phyloP scores from a whole-genome alignment of 2,888 invertebrate genomes.

The Lumbricus terrestris region DNA sequence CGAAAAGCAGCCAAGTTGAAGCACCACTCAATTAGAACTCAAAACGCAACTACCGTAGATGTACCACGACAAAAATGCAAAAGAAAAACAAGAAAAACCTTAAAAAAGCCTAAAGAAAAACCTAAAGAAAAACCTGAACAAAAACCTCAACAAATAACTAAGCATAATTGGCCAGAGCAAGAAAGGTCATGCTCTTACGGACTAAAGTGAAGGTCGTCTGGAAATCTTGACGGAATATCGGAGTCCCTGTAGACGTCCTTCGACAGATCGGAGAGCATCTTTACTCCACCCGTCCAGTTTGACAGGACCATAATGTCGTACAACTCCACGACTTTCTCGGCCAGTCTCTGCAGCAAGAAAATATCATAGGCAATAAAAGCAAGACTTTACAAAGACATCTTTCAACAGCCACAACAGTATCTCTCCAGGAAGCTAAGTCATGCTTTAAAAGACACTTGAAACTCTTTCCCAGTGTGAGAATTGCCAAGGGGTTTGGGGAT shows the following conservation, averaged over 20 bases:
- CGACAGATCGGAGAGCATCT: slow-evolving; percentile 45
- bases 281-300: slow-evolving; percentile 34
- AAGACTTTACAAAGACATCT: not conserved
- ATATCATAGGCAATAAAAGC: too few relatives aligned
- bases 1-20: too few relatives aligned
- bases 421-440: too few relatives aligned
- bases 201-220: slow-evolving; percentile 50
- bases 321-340: slow-evolving; percentile 49
- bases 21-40: too few relatives aligned
- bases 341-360: slow-evolving; percentile 46
- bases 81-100: too few relatives aligned
- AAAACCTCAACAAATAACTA: not conserved
- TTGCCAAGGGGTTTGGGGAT: too few relatives aligned
- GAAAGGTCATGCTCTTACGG: slow-evolving; percentile 47
- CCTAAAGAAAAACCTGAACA: too few relatives aligned
- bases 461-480: too few relatives aligned
- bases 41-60: not conserved
- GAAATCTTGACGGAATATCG: slow-evolving; percentile 56
- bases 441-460: too few relatives aligned
- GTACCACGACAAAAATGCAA: not conserved
- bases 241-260: slow-evolving; percentile 54
- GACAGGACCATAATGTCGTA: slow-evolving; percentile 45
- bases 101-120: too few relatives aligned
- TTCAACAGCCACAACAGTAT: not conserved
- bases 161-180: not conserved